Evolutionary conservation across 2,888 invertebrate species (phyloP), one percentile per base, ranked within the genome.

Genomic region (Synanthedon vespiformis): DNA sequence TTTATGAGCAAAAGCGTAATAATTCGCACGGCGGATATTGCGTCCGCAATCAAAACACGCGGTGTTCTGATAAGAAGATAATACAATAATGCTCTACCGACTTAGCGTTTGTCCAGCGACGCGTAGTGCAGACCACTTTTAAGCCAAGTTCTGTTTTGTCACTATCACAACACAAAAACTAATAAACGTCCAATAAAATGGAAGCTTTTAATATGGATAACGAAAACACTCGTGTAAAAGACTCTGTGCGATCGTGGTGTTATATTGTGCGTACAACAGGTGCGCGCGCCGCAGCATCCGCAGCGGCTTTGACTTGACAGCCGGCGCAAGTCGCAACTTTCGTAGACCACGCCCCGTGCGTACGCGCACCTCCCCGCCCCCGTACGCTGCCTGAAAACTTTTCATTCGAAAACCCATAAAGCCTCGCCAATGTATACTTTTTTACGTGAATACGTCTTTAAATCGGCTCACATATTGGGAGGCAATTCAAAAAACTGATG

Each of bases 211-310:
- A 57, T n/a, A 16, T 63, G n/a, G n/a, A 58, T 55, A 50, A 22
- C 22, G 50, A 54, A 58, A 68, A 48, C 48, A 44, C 44, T 67
- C 66, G 68, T 68, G 67, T 57, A 59, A 54, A 56, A 56, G 59
- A 61, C 60, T 66, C 58, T 2, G 34, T 34, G 57, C 53, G 60
- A 53, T 57, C 51, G 57, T 61, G 56, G 61, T 16, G 10, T 40
- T 51, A 49, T 52, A 40, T 52, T 10, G 57, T 55, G 61, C 65
- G 67, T 57, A 55, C 56, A 68, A 74, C 79, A 80, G 76, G 84
- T 82, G 80, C 74, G 82, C 64, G 61, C 70, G 74, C 72, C 77
- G 77, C 85, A 85, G 84, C 85, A 80, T 85, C 84, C 79, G 74
- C 74, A 66, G 70, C 76, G 74, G 75, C 69, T 81, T 68, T 85